Base-by-base conservation (phyloP, 2,797 vertebrate species). In the Microctenopoma stevenorrisi region DNA sequence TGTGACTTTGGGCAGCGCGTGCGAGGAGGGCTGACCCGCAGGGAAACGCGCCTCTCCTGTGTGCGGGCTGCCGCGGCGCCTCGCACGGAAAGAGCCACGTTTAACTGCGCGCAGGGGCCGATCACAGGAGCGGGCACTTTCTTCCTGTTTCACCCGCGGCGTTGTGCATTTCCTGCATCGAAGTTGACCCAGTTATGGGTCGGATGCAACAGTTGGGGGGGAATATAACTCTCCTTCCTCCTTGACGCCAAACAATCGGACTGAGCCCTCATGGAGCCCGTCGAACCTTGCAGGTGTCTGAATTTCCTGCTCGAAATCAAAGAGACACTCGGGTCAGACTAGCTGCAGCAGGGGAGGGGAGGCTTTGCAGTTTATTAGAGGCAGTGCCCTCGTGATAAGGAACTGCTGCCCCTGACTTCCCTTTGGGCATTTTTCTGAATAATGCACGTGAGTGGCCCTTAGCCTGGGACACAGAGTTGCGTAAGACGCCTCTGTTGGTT, bases 191-290 rank as follows among this genome's bases (percentile, higher is more conserved):
- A 89, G 54, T 91, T 88, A 47, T 44, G 70, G 55, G 38, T 84
- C 56, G 75, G 87, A 90, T 89, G 91, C 92, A 94, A 93, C 91
- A 93, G 86, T 87, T 86, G 30, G 79, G 76, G 30, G 79, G 76
- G 71, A 85, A 77, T 40, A 74, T 48, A 5, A 22, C 22, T 22
- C 22, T 22, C 16, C 44, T 22, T 55, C n/a, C 4, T 76, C 44
- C 51, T 63, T 66, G 76, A 79, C 74, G 73, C 81, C 76, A 54
- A 64, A 81, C 74, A 63, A 61, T 26, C 82, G 54, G 63, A n/a
- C 66, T 46, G 1, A 0, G 46, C 59, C 68, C 78, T 68, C 80
- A 65, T 3, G 80, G 43, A 85, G 69, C 62, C 56, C 26, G 63
- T 47, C 53, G 66, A 52, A 75, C 81, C 62, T 59, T 64, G 86